Evolutionary conservation across 2,113 vertebrate genomes (phyloP), one percentile per base, ranked within the genome.

Genomic region (Pangasianodon gigas): DNA sequence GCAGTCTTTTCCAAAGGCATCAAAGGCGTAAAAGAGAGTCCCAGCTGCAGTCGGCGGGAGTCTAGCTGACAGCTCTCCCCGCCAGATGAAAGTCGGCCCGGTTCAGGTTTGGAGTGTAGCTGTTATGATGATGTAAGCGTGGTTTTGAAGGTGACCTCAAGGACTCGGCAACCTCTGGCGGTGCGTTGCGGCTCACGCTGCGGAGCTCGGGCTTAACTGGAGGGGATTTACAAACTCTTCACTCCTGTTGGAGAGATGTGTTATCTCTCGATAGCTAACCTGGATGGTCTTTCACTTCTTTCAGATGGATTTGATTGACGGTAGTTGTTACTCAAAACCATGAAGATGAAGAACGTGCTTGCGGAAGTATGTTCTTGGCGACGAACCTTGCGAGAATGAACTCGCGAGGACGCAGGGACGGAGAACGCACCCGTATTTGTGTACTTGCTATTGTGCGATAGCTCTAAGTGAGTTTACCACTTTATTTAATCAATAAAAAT

Each of bases 131-230:
- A 89, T 85, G 82, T 32, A 71, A 85, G 82, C n/a, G 37, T 2
- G 1, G 41, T 71, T 75, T 51, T 85, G 37, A 89, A 89, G 88
- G 81, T 75, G 81, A 89, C 81, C 88, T 77, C 18, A 2, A n/a
- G 52, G 52, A 24, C 26, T n/a, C 37, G 52, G 37, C 24, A 84
- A 9, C 80, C 16, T 26, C 62, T 54, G 69, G 32, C 37, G 21
- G 26, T 80, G 24, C 41, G 52, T 26, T 69, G 60, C 10, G 9
- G 37, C 26, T 52, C 51, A 71, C 16, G 11, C 16, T 48, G 67
- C 10, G 18, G 37, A 24, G 44, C 14, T n/a, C 1, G 26, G 54
- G 67, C 67, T 75, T 85, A 83, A 88, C 79, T 21, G 21, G 46
- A 51, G 60, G 60, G 58, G 16, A 54, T 44, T 87, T 46, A 29